Conservation (phyloP, 92 coral and sea anemone genomes). For the Phenganax stokvisi region DNA sequence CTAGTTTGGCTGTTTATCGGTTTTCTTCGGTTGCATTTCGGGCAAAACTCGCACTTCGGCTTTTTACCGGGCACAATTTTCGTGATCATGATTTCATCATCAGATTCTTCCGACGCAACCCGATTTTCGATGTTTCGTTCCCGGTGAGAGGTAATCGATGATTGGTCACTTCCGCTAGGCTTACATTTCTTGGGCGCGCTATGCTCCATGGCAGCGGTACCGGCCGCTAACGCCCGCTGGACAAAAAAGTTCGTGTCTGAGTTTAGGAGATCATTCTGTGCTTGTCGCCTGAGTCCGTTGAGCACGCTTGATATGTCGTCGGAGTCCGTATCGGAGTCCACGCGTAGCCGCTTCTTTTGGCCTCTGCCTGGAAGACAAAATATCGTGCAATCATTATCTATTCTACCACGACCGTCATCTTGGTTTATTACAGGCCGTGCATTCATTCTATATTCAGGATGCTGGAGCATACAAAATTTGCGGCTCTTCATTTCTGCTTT, state of each 20-base stretch:
- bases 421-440: too few species aligned
- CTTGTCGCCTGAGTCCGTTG: slow-evolving; percentile 17
- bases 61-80: slow-evolving; percentile 7
- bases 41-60: slow-evolving; percentile 9
- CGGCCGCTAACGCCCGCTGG: slow-evolving; percentile 28
- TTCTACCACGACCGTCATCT: too few species aligned
- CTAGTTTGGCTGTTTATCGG: not conserved
- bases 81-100: slow-evolving; percentile 20
- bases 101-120: not conserved
- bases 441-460: too few species aligned
- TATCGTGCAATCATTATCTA: not conserved
- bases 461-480: too few species aligned
- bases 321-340: slow-evolving; percentile 20
- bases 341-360: not conserved
- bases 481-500: too few species aligned
- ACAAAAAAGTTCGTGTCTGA: slow-evolving; percentile 18
- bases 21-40: slow-evolving; percentile 27
- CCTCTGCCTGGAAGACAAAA: not conserved
- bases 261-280: slow-evolving; percentile 3
- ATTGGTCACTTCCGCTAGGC: not conserved
- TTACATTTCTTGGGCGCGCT: slow-evolving; percentile 5
- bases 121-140: slow-evolving; percentile 3
- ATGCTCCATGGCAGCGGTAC: slow-evolving; percentile 19
- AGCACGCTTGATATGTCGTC: slow-evolving; percentile 14
- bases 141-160: not conserved